Conservation (phyloP, 2,797 vertebrate species). For the Xiphorhynchus erythropygius region DNA sequence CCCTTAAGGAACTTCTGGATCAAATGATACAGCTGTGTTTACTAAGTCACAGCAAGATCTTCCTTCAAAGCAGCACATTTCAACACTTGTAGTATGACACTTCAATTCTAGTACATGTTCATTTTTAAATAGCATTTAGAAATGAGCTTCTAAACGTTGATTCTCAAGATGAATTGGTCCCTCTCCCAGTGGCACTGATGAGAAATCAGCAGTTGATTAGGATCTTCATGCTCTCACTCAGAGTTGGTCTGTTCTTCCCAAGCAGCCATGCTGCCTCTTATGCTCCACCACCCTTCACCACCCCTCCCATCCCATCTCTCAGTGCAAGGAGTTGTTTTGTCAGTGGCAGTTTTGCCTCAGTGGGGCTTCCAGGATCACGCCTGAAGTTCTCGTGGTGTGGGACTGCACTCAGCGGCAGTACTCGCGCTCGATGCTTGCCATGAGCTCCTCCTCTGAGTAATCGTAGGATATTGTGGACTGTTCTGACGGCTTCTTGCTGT, state of each 20-base stretch:
- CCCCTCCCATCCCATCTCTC: rapidly evolving
- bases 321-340: background rate
- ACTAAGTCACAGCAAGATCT: background rate
- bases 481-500: background rate
- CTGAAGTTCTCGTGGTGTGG: rapidly evolving
- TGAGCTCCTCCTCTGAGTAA: slow-evolving; percentile 78
- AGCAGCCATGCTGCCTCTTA: background rate
- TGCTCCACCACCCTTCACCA: background rate
- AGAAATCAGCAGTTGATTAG: background rate
- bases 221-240: background rate
- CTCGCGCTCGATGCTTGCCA: slow-evolving; percentile 80
- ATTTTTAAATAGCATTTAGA: background rate
- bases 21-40: background rate
- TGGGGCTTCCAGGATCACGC: background rate
- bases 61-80: background rate
- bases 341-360: background rate
- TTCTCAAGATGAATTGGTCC: background rate
- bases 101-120: background rate
- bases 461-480: slow-evolving; percentile 62
- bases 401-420: slow-evolving; percentile 60
- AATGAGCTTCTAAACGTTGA: background rate
- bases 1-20: background rate
- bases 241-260: rapidly evolving
- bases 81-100: background rate
- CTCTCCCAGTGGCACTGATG: background rate